These are phyloP conservation scores for Dicyrtomina minuta DNA, from an alignment of 2,888 invertebrate species.

Conservation along the genomic window DNA sequence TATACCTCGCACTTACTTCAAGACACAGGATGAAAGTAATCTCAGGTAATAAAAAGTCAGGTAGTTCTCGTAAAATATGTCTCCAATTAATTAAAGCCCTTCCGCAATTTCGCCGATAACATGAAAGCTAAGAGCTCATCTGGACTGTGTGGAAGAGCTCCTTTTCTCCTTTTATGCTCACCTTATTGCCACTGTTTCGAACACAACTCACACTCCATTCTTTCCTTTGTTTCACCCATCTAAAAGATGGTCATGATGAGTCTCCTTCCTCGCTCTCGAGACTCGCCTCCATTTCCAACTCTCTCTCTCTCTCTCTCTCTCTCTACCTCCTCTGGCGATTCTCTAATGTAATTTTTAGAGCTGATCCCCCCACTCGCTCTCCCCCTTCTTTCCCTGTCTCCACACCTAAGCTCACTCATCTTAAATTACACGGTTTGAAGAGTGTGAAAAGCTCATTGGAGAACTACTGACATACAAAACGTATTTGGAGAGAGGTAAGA, in stretches of 20 bases:
- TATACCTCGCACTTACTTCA: background rate
- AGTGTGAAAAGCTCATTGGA: no score
- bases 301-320: no score
- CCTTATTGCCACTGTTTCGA: constrained; percentile 14
- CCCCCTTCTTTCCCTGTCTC: no score
- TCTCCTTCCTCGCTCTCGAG: constrained; percentile 5
- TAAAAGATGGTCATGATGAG: no score
- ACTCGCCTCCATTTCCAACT: constrained; percentile 11
- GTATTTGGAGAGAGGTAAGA: no score
- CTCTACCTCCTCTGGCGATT: no score
- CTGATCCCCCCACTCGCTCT: background rate
- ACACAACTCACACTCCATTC: no score
- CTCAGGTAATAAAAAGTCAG: constrained; percentile 46
- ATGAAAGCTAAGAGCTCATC: constrained; percentile 52
- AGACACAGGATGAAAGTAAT: constrained; percentile 31
- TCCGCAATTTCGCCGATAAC: constrained; percentile 51
- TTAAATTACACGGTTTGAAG: no score
- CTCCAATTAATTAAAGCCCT: constrained; percentile 54
- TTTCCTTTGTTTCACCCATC: constrained; percentile 35
- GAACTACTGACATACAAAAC: no score
- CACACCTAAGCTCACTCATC: no score
- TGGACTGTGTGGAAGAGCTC: constrained; percentile 39
- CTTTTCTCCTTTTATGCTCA: constrained; percentile 36
- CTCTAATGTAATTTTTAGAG: constrained; percentile 1
- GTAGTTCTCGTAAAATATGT: constrained; percentile 53